phyloP scores from a whole-genome alignment of 2,797 vertebrate species.

The Eutrigla gurnardus region DNA sequence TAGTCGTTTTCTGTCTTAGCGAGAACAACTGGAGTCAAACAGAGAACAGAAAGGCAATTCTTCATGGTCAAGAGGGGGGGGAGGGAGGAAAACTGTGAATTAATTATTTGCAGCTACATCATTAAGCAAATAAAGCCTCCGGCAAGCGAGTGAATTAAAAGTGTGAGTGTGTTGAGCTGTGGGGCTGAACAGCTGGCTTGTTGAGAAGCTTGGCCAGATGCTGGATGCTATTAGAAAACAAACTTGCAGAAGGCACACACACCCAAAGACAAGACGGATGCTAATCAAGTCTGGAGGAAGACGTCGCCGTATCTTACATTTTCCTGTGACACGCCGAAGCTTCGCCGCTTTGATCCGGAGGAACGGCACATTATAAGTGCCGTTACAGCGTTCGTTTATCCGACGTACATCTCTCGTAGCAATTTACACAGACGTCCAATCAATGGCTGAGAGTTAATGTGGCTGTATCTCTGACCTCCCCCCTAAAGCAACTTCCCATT shows the following conservation, averaged over 20 bases:
- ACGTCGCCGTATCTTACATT: conserved; percentile 8
- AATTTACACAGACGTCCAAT: not conserved
- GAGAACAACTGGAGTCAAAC: conserved; percentile 3
- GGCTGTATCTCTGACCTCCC: not conserved
- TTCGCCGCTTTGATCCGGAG: conserved; percentile 1
- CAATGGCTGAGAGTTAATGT: not conserved
- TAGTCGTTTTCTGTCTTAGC: conserved; percentile 9
- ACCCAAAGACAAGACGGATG: conserved; percentile 39
- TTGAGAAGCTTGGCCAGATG: conserved; percentile 66
- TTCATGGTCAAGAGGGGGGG: conserved; percentile 48
- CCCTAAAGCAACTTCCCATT: not conserved
- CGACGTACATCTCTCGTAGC: not conserved
- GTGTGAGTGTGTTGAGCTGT: conserved; percentile 48
- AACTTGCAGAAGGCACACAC: conserved; percentile 47
- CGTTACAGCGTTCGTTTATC: not conserved
- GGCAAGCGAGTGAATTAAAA: conserved; percentile 60
- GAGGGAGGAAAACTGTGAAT: conserved; percentile 29
- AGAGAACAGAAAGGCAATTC: conserved; percentile 1
- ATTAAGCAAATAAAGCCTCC: conserved; percentile 71
- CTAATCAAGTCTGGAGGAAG: conserved; percentile 22
- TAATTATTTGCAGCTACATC: conserved; percentile 61
- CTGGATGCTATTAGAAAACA: conserved; percentile 45
- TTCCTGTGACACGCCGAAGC: not conserved
- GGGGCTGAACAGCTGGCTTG: conserved; percentile 72
- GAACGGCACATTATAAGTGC: not conserved